Evolutionary conservation across 2,113 vertebrate species (phyloP).

Genomic region (Arenaria interpres): DNA sequence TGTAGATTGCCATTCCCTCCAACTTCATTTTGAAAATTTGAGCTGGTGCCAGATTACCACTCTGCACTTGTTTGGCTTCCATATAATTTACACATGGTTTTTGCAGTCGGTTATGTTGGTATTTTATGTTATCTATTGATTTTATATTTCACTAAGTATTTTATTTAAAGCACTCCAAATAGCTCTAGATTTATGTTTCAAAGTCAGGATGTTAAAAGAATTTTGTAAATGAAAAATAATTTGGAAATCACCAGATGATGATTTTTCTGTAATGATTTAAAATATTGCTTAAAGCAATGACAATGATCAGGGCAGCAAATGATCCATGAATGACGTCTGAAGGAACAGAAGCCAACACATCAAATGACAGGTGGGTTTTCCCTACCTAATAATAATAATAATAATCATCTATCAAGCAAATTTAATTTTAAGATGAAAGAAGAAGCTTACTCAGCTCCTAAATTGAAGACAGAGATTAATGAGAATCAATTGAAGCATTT

Average conservation of each 20-base stretch:
- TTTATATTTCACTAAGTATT: constrained; percentile 44
- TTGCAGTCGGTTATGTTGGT: constrained; percentile 40
- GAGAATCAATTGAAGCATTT: constrained; percentile 77
- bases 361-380: constrained; percentile 49
- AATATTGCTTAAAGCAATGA: constrained; percentile 8
- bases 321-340: background rate
- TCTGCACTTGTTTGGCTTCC: constrained; percentile 46
- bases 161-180: constrained; percentile 35
- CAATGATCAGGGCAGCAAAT: constrained; percentile 19
- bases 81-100: constrained; percentile 44
- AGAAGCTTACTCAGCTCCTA: constrained; percentile 63
- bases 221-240: constrained; percentile 65
- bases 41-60: background rate
- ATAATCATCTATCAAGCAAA: constrained; percentile 53
- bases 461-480: constrained; percentile 74
- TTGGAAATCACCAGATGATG: constrained; percentile 45
- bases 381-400: constrained; percentile 52
- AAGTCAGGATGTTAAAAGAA: constrained; percentile 43
- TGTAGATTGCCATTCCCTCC: background rate
- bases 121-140: constrained; percentile 57
- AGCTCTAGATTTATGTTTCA: constrained; percentile 40
- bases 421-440: constrained; percentile 67
- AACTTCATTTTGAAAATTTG: constrained; percentile 15
- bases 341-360: constrained; percentile 14
- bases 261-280: constrained; percentile 51